Base-by-base conservation (phyloP, 2,888 invertebrate species). In the Diploptera punctata region DNA sequence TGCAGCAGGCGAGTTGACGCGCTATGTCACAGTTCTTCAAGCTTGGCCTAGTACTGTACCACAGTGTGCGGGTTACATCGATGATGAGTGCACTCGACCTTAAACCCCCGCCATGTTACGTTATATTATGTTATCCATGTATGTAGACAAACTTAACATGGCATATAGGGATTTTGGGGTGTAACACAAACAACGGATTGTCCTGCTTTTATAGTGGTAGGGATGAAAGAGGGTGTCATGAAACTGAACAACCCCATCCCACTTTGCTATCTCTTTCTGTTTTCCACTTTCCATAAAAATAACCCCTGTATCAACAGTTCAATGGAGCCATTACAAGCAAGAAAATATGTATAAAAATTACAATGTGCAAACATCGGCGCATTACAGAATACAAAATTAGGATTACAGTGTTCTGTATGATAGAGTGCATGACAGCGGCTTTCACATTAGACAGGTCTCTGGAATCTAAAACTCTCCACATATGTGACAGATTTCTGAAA, bases 131-230 rank as follows among this genome's bases (percentile, higher is more conserved):
- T 65, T 65, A 47, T 65, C 65, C 65, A 65, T 65, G 47, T 65
- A 47, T 65, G 47, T 29, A 65, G 44, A 47, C 65, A 65, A 65
- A 65, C 65, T 65, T 65, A 65, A 65, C 65, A 65, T 65, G 65
- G 65, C 65, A 65, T 65, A 65, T 65, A 65, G 65, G 65, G 65
- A 65, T 65, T 57, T 65, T 65, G 65, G 65, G 65, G 47, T 65
- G 44, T 65, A 65, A 65, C 47, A 29, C 65, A 65, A 65, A 65
- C 65, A 65, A 47, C 44, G 65, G 65, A 44, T 65, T 65, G 65
- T 47, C 65, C 65, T 44, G 65, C 44, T 47, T 65, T 65, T 57
- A 57, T 57, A 29, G 57, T 29, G 57, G 57, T 26, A 57, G 29
- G n/a, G 57, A 29, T 5, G 47, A 10, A n/a, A n/a, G 10, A 4